Base-by-base conservation (phyloP, 2,797 vertebrate species). In the Sitta carolinensis region DNA sequence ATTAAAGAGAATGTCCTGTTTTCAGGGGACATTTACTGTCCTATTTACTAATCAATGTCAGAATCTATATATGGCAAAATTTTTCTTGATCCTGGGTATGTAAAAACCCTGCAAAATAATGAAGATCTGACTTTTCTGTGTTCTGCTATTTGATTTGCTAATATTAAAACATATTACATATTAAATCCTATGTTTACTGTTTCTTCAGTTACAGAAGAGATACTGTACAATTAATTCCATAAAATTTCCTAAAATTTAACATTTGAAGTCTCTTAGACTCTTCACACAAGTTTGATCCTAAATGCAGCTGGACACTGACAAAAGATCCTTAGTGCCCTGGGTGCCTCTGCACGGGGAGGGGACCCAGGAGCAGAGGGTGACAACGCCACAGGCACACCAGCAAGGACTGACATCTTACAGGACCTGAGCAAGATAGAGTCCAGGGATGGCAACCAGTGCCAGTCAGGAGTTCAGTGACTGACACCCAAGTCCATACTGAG, bases 271-370 rank as follows among this genome's bases (percentile, higher is more conserved):
- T 48, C 16, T 26, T 21, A 32, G 11, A 47, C 10, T 66, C 36
- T 55, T 45, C 32, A 25, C 14, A 9, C 6, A 58, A 59, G 5
- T 17, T 32, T 38, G n/a, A 57, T 72, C 12, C 32, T 36, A 19
- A 27, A 36, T 32, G 32, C 22, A 89, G 27, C 29, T 29, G 23
- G 22, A 52, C 34, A 22, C 3, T 74, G 27, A 4, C 26, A 18
- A 36, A 36, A 50, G 30, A 9, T 19, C 38, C 11, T 27, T 14
- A 5, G 2, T 38, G 32, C 20, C 23, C 15, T 27, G 7, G 12
- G 19, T 13, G 34, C 10, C 22, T 57, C 34, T 51, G 36, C 20
- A 19, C 0, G 0, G 36, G 4, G 21, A 36, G 7, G 25, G 13
- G 6, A 29, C 6, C 16, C 30, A 12, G 29, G 48, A 55, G 29